Evolutionary conservation across 2,888 invertebrate genomes (phyloP).

Genomic region (Gordius sp.): DNA sequence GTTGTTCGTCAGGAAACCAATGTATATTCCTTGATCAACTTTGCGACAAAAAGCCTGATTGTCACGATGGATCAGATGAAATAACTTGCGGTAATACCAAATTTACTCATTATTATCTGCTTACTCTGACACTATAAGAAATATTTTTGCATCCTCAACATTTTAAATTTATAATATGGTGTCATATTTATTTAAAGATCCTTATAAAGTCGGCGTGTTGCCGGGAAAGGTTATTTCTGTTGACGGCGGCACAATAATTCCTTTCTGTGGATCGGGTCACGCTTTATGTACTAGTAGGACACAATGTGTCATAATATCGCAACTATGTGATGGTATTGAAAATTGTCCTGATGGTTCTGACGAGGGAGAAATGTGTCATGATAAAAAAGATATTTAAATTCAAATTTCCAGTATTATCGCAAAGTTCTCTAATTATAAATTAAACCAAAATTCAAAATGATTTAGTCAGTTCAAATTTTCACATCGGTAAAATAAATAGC

Average conservation of each 20-base stretch:
- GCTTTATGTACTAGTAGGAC: slow-evolving; percentile 8
- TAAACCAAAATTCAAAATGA: too few species aligned
- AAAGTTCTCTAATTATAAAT: too few species aligned
- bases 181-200: slow-evolving; percentile 5
- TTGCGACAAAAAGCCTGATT: slow-evolving; percentile 13
- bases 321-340: slow-evolving; percentile 13
- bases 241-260: slow-evolving; percentile 11
- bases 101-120: background rate
- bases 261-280: slow-evolving; percentile 14
- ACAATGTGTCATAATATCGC: slow-evolving; percentile 14
- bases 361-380: slow-evolving; percentile 13
- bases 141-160: background rate
- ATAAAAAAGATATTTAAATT: too few species aligned
- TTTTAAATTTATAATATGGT: background rate
- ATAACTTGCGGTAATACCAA: slow-evolving; percentile 11
- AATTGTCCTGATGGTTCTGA: slow-evolving; percentile 14
- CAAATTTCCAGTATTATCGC: too few species aligned
- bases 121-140: too few species aligned
- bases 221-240: slow-evolving; percentile 13
- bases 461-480: too few species aligned
- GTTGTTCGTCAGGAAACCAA: slow-evolving; percentile 8
- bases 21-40: background rate
- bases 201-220: slow-evolving; percentile 15
- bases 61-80: slow-evolving; percentile 11
- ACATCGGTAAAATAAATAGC: too few species aligned